Evolutionary conservation across 2,797 vertebrate genomes (phyloP).

Genomic region (Pseudomugil gertrudae): DNA sequence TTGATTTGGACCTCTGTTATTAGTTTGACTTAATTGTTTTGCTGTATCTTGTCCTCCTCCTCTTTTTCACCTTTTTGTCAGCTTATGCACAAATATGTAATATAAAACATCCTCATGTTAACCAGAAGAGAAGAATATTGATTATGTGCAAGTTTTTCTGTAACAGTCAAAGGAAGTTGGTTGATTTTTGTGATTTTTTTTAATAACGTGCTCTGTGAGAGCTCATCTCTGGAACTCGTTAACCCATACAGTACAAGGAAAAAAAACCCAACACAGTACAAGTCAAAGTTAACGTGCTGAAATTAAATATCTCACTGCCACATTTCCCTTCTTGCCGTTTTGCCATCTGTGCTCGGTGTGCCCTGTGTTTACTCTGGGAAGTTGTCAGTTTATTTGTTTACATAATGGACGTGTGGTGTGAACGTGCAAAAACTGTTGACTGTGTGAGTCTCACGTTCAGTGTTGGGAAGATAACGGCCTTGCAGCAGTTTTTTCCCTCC

Average conservation of each 20-base stretch:
- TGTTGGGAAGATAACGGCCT: background rate
- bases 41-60: background rate
- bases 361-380: background rate
- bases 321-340: background rate
- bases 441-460: background rate
- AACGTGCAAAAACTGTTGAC: background rate
- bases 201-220: background rate
- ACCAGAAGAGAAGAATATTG: background rate
- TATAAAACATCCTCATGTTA: conserved; percentile 6
- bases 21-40: background rate
- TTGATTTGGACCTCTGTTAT: background rate
- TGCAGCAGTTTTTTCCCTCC: background rate
- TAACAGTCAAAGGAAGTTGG: background rate
- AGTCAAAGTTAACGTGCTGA: background rate
- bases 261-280: background rate
- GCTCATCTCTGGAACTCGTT: background rate
- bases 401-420: background rate
- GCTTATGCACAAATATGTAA: conserved; percentile 25
- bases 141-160: background rate
- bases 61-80: conserved; percentile 9
- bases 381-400: conserved; percentile 14
- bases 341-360: background rate
- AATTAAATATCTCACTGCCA: background rate
- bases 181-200: background rate
- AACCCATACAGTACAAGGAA: too few relatives aligned